Evolutionary conservation across 2,888 invertebrate species (phyloP).

Genomic region (Epinotia demarniana): DNA sequence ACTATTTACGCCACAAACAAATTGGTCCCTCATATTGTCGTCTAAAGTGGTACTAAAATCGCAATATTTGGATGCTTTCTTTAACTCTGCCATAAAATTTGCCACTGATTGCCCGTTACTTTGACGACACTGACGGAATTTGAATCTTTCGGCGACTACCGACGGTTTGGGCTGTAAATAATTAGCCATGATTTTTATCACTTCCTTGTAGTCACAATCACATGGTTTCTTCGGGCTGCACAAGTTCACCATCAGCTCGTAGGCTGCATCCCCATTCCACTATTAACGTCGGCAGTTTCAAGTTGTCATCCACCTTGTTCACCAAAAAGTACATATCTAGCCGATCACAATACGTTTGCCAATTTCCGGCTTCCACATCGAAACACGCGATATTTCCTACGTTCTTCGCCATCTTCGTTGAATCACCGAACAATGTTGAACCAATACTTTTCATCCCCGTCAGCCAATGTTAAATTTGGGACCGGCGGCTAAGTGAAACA

Average conservation of each 20-base stretch:
- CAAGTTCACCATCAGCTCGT: no score
- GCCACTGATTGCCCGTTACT: constrained; percentile 3
- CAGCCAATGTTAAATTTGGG: constrained; percentile 2
- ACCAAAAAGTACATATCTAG: no score
- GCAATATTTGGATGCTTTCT: constrained; percentile 10
- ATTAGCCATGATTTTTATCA: no score
- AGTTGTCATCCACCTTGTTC: no score
- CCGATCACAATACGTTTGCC: no score
- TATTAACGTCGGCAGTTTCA: no score
- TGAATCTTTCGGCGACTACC: constrained; percentile 9
- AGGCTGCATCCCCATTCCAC: no score
- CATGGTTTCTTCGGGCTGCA: no score
- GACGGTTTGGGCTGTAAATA: no score
- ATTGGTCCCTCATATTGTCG: constrained; percentile 7
- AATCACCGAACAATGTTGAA: no score
- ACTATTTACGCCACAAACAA: constrained; percentile 5
- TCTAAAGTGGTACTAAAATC: constrained; percentile 2
- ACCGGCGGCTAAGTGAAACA: no score
- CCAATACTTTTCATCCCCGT: not conserved
- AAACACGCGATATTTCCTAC: constrained; percentile 7
- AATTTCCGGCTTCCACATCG: not conserved
- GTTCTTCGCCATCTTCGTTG: not conserved
- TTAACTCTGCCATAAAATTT: constrained; percentile 3
- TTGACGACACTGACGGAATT: constrained; percentile 15
- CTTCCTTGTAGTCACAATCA: no score